Conservation (phyloP, 2,113 vertebrate species). For the Micromys minutus region DNA sequence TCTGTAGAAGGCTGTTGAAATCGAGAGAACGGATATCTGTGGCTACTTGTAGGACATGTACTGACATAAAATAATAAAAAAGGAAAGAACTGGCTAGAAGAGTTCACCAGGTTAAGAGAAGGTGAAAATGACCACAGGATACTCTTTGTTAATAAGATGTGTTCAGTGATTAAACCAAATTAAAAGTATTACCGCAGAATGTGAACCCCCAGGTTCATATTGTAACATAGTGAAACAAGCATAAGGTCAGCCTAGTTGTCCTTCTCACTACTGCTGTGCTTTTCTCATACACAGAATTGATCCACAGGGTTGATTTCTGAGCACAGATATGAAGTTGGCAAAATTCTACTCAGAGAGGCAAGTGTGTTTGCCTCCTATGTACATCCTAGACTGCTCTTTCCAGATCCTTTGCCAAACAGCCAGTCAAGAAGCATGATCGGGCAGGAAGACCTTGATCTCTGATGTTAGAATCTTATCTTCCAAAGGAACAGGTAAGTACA, state of each 20-base stretch:
- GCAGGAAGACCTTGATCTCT: background rate
- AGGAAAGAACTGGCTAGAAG: too few relatives aligned
- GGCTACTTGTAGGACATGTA: too few relatives aligned
- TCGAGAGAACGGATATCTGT: background rate
- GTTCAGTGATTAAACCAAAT: background rate
- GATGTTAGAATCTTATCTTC: background rate
- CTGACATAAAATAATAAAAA: background rate
- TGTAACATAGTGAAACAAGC: background rate
- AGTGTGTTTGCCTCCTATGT: background rate
- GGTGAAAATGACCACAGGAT: background rate
- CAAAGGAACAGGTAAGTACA: background rate
- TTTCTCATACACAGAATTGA: slow-evolving; percentile 24
- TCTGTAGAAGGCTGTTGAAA: background rate
- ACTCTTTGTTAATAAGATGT: too few relatives aligned
- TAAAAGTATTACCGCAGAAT: background rate
- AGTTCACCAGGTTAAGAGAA: background rate
- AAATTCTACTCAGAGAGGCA: slow-evolving; percentile 14
- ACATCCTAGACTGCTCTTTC: slow-evolving; percentile 4
- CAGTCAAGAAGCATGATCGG: background rate
- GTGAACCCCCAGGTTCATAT: background rate
- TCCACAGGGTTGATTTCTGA: background rate
- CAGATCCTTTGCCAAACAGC: slow-evolving; percentile 5
- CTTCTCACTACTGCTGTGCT: background rate
- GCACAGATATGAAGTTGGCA: slow-evolving; percentile 19
- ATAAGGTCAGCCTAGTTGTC: background rate